phyloP scores from a whole-genome alignment of 2,888 invertebrate genomes.

The Syritta pipiens region DNA sequence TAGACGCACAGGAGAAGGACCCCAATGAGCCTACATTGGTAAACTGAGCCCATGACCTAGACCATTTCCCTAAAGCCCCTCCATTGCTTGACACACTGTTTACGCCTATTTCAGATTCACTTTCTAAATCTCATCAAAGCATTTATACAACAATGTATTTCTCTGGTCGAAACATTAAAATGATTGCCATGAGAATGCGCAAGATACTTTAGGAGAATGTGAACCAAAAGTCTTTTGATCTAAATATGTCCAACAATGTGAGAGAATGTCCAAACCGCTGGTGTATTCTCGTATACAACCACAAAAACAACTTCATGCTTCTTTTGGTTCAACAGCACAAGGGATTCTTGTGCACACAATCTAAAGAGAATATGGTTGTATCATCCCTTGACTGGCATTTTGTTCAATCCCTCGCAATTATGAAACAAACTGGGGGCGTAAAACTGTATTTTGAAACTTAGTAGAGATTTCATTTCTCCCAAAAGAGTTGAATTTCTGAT shows the following conservation, averaged over 20 bases:
- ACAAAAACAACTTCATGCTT: no score
- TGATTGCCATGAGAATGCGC: constrained; percentile 35
- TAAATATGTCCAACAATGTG: constrained; percentile 15
- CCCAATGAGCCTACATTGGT: no score
- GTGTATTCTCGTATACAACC: no score
- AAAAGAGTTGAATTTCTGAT: constrained; percentile 58
- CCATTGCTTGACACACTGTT: constrained; percentile 31
- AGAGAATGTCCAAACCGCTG: background rate
- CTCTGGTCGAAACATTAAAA: constrained; percentile 20
- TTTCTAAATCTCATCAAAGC: constrained; percentile 18
- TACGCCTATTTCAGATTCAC: background rate
- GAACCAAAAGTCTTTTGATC: constrained; percentile 23
- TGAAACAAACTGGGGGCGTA: constrained; percentile 50
- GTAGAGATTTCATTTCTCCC: constrained; percentile 59
- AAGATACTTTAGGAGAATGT: constrained; percentile 24
- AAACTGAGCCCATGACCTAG: no score
- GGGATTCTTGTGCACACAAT: no score
- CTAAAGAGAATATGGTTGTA: no score
- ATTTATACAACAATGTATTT: constrained; percentile 38
- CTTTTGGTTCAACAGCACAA: no score
- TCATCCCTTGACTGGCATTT: background rate
- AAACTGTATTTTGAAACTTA: constrained; percentile 44
- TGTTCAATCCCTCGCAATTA: constrained; percentile 55
- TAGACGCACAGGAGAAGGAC: no score
- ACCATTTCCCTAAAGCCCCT: no score